phyloP scores from a whole-genome alignment of 1,140 invertebrate species.

The Diachasmimorpha longicaudata region DNA sequence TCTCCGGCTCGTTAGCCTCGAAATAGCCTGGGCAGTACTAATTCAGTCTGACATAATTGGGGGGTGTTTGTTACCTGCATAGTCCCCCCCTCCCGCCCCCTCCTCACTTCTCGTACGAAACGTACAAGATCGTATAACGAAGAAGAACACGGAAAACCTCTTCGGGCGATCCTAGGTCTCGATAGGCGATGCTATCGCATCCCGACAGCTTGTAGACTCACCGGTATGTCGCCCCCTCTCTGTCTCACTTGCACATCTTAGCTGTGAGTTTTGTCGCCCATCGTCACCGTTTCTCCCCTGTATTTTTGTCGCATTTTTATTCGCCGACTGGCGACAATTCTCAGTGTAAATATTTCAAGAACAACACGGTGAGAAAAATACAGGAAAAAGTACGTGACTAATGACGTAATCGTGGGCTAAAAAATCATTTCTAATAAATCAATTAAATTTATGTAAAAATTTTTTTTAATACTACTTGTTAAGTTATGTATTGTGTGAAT shows the following conservation, averaged over 20 bases:
- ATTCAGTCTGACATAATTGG: conserved; percentile 62
- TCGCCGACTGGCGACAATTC: background rate
- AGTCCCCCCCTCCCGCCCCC: too few species aligned
- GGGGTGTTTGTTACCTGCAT: conserved; percentile 60
- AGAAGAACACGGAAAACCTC: conserved; percentile 62
- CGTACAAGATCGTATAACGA: conserved; percentile 61
- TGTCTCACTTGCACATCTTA: background rate
- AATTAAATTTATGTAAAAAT: too few species aligned
- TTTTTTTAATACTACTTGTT: too few species aligned
- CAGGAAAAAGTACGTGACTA: too few species aligned
- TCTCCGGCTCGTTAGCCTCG: conserved; percentile 46
- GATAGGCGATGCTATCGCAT: conserved; percentile 60
- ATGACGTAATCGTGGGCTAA: too few species aligned
- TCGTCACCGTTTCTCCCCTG: conserved; percentile 23
- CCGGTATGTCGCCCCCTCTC: conserved; percentile 31
- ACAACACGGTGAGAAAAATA: too few species aligned
- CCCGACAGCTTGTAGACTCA: conserved; percentile 54
- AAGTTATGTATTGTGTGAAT: too few species aligned
- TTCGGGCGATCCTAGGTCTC: conserved; percentile 54
- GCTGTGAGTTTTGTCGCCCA: conserved; percentile 29
- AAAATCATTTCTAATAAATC: too few species aligned
- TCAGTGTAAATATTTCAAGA: background rate
- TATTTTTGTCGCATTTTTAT: conserved; percentile 29
- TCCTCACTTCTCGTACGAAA: conserved; percentile 48
- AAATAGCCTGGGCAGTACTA: conserved; percentile 57